Percentiles rank a stretch among this genome's conserved stretches.
Conservation (phyloP, 2,888 invertebrate species). For the Acronicta alni region DNA sequence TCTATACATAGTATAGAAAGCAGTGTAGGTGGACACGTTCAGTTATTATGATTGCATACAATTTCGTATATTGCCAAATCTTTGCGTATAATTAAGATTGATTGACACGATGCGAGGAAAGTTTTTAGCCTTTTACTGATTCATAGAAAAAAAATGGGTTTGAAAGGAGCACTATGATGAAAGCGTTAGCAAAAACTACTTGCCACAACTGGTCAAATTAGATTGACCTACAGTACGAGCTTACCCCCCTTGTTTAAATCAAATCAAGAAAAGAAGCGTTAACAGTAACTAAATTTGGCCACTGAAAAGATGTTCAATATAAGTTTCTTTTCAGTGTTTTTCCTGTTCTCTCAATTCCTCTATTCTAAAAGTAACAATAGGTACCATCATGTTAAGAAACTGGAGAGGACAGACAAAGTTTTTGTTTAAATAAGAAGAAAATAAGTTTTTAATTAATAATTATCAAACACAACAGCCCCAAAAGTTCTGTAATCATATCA, state of each 20-base stretch:
- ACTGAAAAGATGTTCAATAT: conserved; percentile 23
- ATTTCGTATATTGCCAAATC: conserved; percentile 52
- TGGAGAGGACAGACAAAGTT: too few relatives aligned
- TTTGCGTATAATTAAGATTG: conserved; percentile 40
- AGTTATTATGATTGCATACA: conserved; percentile 61
- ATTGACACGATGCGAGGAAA: conserved; percentile 46
- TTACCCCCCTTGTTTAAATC: conserved; percentile 48
- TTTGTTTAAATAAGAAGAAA: too few relatives aligned
- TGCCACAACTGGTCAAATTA: conserved; percentile 47
- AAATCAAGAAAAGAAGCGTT: conserved; percentile 44
- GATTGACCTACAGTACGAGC: conserved; percentile 43
- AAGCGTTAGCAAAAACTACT: conserved; percentile 35
- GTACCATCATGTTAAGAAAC: neutral
- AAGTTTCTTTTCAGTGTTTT: conserved; percentile 24
- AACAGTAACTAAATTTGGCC: conserved; percentile 35
- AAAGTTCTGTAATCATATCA: too few relatives aligned
- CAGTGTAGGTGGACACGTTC: conserved; percentile 75
- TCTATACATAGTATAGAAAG: conserved; percentile 66
- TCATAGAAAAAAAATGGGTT: conserved; percentile 5
- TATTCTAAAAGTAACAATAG: conserved; percentile 12
- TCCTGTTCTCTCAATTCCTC: conserved; percentile 6
- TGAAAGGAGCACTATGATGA: conserved; percentile 16
- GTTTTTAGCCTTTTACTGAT: conserved; percentile 29
- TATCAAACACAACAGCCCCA: too few relatives aligned
- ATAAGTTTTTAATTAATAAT: too few relatives aligned